These are phyloP conservation scores for Xenopus borealis DNA, from an alignment of 2,113 vertebrate genomes.

Conservation along the genomic window DNA sequence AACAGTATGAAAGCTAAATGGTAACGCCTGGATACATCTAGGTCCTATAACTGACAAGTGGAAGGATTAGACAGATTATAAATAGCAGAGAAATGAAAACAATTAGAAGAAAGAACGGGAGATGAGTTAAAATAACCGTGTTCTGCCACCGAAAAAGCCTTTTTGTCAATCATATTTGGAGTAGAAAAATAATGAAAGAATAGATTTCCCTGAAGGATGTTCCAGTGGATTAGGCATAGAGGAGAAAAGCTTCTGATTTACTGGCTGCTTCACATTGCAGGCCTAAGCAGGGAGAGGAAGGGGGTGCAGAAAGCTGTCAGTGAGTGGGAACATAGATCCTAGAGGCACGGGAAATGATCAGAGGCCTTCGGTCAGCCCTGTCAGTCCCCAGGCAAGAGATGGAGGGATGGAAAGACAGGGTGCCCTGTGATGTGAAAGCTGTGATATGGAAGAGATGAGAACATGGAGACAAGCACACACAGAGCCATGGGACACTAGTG, in stretches of 20 bases:
- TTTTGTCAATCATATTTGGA: slow-evolving; percentile 45
- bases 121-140: slow-evolving; percentile 40
- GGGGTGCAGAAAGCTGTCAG: slow-evolving; percentile 30
- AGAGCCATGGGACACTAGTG: neutral
- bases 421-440: slow-evolving; percentile 1
- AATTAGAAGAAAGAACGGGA: slow-evolving; percentile 34
- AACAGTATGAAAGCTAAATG: slow-evolving; percentile 41
- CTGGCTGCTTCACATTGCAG: slow-evolving; percentile 6
- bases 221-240: slow-evolving; percentile 41
- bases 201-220: slow-evolving; percentile 44
- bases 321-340: neutral
- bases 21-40: slow-evolving; percentile 38
- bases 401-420: neutral
- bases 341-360: slow-evolving; percentile 33
- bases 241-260: slow-evolving; percentile 21
- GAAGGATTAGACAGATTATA: slow-evolving; percentile 46
- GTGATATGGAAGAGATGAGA: slow-evolving; percentile 7
- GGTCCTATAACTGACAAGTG: slow-evolving; percentile 41
- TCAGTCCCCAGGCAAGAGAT: slow-evolving; percentile 17
- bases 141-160: slow-evolving; percentile 35
- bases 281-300: slow-evolving; percentile 2
- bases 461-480: neutral
- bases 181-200: slow-evolving; percentile 46
- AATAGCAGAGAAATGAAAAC: slow-evolving; percentile 46
- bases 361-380: slow-evolving; percentile 29